These are phyloP conservation scores for Rhabdomys pumilio DNA, from an alignment of 2,797 vertebrate genomes.

Conservation along the genomic window DNA sequence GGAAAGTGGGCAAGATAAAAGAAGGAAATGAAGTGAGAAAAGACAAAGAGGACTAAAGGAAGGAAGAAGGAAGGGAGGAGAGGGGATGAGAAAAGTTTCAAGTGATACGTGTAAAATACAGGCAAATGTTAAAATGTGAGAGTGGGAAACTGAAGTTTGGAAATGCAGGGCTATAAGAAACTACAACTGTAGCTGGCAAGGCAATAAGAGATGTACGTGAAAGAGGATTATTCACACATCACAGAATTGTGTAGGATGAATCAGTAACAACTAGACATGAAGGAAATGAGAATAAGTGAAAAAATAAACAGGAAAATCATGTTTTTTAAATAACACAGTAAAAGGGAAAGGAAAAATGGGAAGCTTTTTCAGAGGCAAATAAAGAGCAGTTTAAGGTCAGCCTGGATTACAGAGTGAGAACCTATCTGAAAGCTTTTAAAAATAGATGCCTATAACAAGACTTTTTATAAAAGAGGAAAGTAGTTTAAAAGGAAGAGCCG, in stretches of 20 bases:
- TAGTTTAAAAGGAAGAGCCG: neutral
- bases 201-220: neutral
- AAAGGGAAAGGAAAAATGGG: neutral
- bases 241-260: neutral
- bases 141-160: neutral
- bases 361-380: neutral
- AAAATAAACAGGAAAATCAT: neutral
- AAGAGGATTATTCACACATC: neutral
- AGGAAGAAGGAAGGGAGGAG: neutral
- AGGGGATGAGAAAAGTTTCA: neutral
- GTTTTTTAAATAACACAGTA: neutral
- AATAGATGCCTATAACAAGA: neutral
- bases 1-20: neutral
- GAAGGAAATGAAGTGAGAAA: neutral
- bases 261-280: neutral
- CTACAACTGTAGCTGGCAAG: neutral
- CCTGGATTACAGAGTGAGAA: neutral
- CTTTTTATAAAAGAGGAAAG: neutral
- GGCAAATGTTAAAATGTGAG: neutral
- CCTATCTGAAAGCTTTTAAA: neutral
- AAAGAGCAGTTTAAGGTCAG: neutral
- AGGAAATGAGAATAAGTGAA: neutral
- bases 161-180: neutral
- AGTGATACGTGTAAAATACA: neutral
- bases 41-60: neutral